Evolutionary conservation across 2,113 vertebrate genomes (phyloP).

Genomic region (Rhineura floridana): DNA sequence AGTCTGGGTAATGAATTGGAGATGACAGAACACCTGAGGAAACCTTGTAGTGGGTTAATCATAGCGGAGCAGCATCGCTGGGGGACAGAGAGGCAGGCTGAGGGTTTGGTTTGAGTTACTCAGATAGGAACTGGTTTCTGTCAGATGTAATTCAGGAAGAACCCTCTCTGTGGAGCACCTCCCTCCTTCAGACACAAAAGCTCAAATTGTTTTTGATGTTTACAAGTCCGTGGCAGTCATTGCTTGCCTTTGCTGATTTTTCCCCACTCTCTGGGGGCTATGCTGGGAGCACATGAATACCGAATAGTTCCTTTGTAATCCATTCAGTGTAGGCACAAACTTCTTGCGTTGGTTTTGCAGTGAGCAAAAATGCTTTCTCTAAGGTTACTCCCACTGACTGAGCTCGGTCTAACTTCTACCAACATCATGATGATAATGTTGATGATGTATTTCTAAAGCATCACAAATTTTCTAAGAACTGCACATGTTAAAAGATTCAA

Average conservation of each 20-base stretch:
- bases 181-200: conserved; percentile 18
- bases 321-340: not conserved
- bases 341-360: not conserved
- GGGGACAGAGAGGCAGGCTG: conserved; percentile 13
- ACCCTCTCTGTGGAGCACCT: not conserved
- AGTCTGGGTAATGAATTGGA: conserved; percentile 31
- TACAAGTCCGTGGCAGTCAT: not conserved
- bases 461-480: too few species aligned
- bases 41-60: conserved; percentile 33
- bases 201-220: conserved; percentile 31
- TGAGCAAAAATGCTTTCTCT: not conserved
- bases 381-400: not conserved
- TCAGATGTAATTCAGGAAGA: conserved; percentile 36
- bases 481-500: too few species aligned
- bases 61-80: conserved; percentile 24
- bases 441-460: too few species aligned
- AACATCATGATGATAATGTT: too few species aligned
- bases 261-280: not conserved
- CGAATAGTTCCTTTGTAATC: not conserved
- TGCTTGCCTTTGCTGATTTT: conserved; percentile 6
- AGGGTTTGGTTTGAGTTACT: conserved; percentile 38
- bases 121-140: conserved; percentile 32
- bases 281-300: not conserved
- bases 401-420: not conserved
- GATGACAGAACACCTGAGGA: conserved; percentile 23